Evolutionary conservation across 2,888 invertebrate genomes (phyloP).

Genomic region (Ceratothoa steindachneri): DNA sequence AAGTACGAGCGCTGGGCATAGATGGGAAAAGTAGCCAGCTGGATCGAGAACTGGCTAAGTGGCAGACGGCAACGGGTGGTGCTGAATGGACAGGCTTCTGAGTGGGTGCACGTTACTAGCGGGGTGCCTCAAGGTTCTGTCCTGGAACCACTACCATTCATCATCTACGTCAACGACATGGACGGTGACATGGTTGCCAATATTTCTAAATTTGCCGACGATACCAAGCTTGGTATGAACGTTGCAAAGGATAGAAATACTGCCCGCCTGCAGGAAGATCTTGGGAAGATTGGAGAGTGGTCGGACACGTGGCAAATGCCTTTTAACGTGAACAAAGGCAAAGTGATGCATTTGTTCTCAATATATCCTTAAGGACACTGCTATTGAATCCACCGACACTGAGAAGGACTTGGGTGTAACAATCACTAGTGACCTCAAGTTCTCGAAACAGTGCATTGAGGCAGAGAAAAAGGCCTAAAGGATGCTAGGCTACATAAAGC

Average conservation of each 20-base stretch:
- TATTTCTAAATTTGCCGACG: too few relatives aligned
- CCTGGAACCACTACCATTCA: too few relatives aligned
- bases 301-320: constrained; percentile 1
- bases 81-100: too few relatives aligned
- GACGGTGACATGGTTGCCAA: too few relatives aligned
- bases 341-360: neutral
- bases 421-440: constrained; percentile 8
- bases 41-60: too few relatives aligned
- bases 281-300: neutral
- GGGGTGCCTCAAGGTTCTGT: too few relatives aligned
- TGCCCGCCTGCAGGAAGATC: neutral
- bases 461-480: neutral
- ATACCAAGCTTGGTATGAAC: constrained; percentile 2
- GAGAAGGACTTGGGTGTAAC: constrained; percentile 1
- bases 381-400: neutral
- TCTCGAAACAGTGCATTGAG: neutral
- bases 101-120: too few relatives aligned
- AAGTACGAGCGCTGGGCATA: too few relatives aligned
- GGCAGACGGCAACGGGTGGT: too few relatives aligned
- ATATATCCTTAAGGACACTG: neutral
- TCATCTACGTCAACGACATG: too few relatives aligned
- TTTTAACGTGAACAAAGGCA: neutral
- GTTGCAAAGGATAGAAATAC: neutral
- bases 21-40: too few relatives aligned
- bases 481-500: neutral